Base-by-base conservation (phyloP, 2,888 invertebrate species). In the Linnaemya vulpina region DNA sequence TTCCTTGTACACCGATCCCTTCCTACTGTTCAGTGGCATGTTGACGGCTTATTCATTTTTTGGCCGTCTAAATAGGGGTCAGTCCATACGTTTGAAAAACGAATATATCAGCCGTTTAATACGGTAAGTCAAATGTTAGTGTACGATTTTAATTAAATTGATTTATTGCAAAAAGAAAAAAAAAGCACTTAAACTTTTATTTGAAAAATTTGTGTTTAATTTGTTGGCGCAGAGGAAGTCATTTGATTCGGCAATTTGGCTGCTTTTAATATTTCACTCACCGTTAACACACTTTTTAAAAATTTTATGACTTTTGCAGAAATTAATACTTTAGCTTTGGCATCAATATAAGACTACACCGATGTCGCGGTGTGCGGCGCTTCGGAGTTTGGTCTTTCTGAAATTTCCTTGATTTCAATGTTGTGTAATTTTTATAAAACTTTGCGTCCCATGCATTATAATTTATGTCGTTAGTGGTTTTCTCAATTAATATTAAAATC, bases 1-100 rank as follows among this genome's bases (percentile, higher is more conserved):
- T 1, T 95, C 95, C 87, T 92, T 95, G 8, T 95, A 95, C 88
- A 95, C 95, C 0, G 95, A 95, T 92, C 95, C 95, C 0, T 95
- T 95, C 89, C 94, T 95, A 73, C 94, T 95, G 93, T 93, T 95
- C 71, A 95, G 95, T 63, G 95, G 95, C 25, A 94, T 95, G 87
- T 89, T 95, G 68, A 95, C 95, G 0, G 93, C 95, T 0, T 94
- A 95, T 88, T 94, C 95, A 0, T 92, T 95, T 22, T 91, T 95
- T 74, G 94, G 94, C 10, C 93, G 94, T 84, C 91, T 95, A 35
- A 92, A 94, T 65, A 94, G 90, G 85, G 93, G 92, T 49, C 93
- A 94, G 68, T 93, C 92, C 73, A 92, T 95, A 58, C 93, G 94
- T 75, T 90, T 95, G 11, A 91, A 92, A 49, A 93, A 94, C 87